Evolutionary conservation across 2,888 invertebrate species (phyloP).

Genomic region (Eupithecia exiguata): DNA sequence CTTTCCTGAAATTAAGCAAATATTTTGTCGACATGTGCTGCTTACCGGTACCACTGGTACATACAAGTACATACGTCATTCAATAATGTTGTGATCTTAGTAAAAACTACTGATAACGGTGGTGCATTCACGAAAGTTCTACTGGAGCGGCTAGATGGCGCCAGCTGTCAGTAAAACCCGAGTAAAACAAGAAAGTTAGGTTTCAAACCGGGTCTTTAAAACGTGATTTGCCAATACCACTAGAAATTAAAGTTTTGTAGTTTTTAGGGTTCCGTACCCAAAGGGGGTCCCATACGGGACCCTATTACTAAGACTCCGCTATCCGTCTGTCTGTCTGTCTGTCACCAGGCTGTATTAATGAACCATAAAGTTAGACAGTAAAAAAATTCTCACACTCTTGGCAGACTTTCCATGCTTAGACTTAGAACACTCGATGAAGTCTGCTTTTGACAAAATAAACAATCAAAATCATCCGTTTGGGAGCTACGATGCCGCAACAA

Average conservation of each 20-base stretch:
- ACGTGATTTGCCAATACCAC: background rate
- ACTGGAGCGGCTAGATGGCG: background rate
- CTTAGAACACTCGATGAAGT: too few relatives aligned
- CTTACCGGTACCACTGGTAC: background rate
- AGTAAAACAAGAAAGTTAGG: background rate
- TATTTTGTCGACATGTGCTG: conserved; percentile 6
- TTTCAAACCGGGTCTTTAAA: background rate
- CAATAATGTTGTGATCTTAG: background rate
- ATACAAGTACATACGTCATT: background rate
- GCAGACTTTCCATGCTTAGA: too few relatives aligned
- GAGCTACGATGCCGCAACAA: too few relatives aligned
- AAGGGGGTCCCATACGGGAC: too few relatives aligned
- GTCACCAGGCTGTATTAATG: too few relatives aligned
- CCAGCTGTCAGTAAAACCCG: background rate
- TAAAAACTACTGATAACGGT: background rate
- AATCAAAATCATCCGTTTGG: too few relatives aligned
- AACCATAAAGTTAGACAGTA: too few relatives aligned
- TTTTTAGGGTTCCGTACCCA: too few relatives aligned
- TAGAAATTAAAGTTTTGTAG: background rate
- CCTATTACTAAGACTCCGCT: too few relatives aligned
- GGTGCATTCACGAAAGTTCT: background rate
- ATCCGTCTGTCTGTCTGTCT: too few relatives aligned
- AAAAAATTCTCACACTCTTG: too few relatives aligned
- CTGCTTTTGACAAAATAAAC: too few relatives aligned
- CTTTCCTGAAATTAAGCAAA: background rate